Evolutionary conservation across 2,888 invertebrate genomes (phyloP), one percentile per base, ranked within the genome.

Genomic region (Agrochola litura): DNA sequence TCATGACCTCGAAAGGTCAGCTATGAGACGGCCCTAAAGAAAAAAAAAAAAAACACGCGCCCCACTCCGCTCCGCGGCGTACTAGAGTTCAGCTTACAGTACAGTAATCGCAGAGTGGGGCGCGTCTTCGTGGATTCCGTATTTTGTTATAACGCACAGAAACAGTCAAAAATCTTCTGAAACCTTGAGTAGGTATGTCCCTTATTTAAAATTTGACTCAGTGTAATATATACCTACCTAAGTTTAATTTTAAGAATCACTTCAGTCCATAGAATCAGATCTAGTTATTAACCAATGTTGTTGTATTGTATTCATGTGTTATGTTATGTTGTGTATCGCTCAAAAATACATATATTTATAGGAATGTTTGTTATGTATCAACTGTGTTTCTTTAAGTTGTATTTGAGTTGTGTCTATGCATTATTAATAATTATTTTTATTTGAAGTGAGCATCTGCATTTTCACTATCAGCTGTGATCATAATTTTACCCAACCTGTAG

Each of bases 201-300:
- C 30, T 43, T 65, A 52, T 73, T 73, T 22, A 46, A 54, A 70
- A 10, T 46, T 52, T 37, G 1, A 6, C 49, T 75, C 67, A 37
- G 6, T n/a, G 10, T 56, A 41, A 16, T 46, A 12, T 67, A 5
- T 37, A 37, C 4, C 2, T 37, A 37, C 37, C 37, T 37, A 68
- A 54, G 46, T 54, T 54, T 52, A 64, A 58, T 49, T 58, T n/a
- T 65, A 76, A 54, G 49, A 81, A 58, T 58, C 6, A 52, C 22
- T 66, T 41, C 41, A 72, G 67, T 78, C 69, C 56, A 83, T 83
- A 66, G 49, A n/a, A 52, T 58, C 56, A 14, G 22, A 37, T 67
- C 84, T 83, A 70, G 73, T 46, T 83, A 6, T 10, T 60, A 79
- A 73, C 73, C 70, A 73, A 83, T 82, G 73, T 73, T 83, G 60